A percentile compares a stretch with the other conserved stretches of the same genome.
These are phyloP conservation scores for Myodes glareolus DNA, from an alignment of 2,113 vertebrate species.

Conservation along the genomic window DNA sequence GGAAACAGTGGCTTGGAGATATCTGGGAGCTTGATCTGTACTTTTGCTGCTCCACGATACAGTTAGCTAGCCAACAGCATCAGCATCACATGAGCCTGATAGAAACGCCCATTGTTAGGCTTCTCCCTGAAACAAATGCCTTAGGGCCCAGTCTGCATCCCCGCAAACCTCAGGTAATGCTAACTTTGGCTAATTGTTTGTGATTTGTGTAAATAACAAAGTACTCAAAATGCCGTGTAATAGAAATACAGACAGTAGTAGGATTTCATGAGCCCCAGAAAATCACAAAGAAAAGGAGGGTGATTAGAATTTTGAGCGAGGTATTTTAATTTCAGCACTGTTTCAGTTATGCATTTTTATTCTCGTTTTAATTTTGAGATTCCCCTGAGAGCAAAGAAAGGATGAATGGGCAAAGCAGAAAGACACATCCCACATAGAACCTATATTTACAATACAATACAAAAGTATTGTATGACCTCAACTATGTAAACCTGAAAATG, in stretches of 20 bases:
- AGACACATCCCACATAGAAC: not conserved
- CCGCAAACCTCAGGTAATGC: not conserved
- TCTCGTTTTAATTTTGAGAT: not conserved
- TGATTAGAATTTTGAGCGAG: not conserved
- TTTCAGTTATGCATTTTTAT: not conserved
- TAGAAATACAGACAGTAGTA: not conserved
- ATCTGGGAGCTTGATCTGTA: too few relatives aligned
- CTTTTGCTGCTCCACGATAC: not conserved
- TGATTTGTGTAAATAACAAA: not conserved
- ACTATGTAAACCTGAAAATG: not conserved
- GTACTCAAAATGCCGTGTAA: not conserved
- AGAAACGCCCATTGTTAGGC: not conserved
- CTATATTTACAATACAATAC: not conserved
- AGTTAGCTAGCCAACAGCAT: not conserved
- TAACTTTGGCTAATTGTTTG: not conserved
- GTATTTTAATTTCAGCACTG: not conserved
- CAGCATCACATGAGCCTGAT: too few relatives aligned
- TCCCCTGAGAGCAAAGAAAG: not conserved
- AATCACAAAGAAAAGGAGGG: not conserved
- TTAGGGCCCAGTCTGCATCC: not conserved
- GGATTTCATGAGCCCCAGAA: not conserved
- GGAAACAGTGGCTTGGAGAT: not conserved
- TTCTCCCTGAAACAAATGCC: not conserved
- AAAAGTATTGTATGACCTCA: not conserved
- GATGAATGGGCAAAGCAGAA: not conserved